Conservation (phyloP, 1,140 invertebrate species). For the Cotesia chilonis region DNA sequence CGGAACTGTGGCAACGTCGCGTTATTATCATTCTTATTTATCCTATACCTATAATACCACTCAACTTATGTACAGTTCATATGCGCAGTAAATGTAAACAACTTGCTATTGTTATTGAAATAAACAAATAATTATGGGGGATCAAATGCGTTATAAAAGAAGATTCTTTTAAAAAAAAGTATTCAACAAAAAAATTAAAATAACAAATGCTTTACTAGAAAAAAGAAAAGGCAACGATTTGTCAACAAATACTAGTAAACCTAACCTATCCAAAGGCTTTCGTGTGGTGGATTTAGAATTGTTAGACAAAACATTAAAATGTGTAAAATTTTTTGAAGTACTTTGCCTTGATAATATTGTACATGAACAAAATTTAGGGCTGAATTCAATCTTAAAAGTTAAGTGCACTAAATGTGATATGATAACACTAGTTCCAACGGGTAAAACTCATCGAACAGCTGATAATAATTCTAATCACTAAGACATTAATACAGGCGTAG, state of each 20-base stretch:
- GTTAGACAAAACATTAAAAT: conserved; percentile 19
- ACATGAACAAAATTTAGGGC: conserved; percentile 10
- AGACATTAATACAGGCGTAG: conserved; percentile 5
- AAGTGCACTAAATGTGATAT: conserved; percentile 7
- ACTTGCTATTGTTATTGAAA: neutral
- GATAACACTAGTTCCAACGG: conserved; percentile 13
- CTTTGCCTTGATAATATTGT: conserved; percentile 23
- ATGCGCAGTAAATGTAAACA: too few species aligned
- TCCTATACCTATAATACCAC: neutral
- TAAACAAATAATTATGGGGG: neutral
- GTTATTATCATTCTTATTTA: conserved; percentile 7
- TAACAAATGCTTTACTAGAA: neutral
- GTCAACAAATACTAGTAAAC: neutral
- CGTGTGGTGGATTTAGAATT: conserved; percentile 18
- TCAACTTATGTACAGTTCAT: too few species aligned
- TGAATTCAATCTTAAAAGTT: conserved; percentile 17
- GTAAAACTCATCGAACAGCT: neutral
- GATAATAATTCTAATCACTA: neutral
- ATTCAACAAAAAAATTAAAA: neutral
- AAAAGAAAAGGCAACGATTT: neutral
- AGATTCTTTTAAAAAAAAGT: conserved; percentile 15
- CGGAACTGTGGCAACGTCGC: neutral
- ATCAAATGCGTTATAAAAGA: conserved; percentile 10
- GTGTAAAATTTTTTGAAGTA: conserved; percentile 5
- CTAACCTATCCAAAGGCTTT: neutral